phyloP scores from a whole-genome alignment of 2,888 invertebrate genomes.

The Pachycephus smyrnensis region DNA sequence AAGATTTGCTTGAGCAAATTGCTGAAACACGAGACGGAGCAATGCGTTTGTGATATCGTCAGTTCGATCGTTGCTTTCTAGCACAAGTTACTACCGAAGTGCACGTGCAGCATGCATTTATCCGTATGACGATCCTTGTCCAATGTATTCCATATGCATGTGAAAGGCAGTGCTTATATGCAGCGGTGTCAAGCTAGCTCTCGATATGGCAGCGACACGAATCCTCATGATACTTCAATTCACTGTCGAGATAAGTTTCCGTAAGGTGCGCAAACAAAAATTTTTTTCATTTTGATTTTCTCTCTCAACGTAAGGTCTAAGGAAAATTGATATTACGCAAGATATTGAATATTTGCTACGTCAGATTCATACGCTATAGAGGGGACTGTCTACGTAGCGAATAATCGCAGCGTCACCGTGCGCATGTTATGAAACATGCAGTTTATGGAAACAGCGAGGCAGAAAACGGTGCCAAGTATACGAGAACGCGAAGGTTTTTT shows the following conservation, averaged over 20 bases:
- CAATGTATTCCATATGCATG: not conserved
- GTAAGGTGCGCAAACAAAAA: not conserved
- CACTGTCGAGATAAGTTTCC: not conserved
- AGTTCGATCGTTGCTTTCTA: not conserved
- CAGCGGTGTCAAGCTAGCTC: not conserved
- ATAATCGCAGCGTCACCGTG: not conserved
- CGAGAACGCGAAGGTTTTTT: not conserved
- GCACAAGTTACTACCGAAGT: not conserved
- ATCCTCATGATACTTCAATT: not conserved
- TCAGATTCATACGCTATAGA: not conserved
- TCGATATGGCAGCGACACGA: not conserved
- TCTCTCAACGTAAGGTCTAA: not conserved
- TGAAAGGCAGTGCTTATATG: not conserved
- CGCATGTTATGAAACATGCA: not conserved
- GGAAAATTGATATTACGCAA: not conserved
- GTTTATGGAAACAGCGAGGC: not conserved
- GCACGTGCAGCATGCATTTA: not conserved
- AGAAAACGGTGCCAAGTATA: not conserved
- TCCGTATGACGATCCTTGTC: not conserved
- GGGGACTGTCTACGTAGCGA: not conserved
- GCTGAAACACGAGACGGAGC: not conserved
- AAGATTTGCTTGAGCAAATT: not conserved
- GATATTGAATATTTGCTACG: not conserved
- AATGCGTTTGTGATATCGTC: not conserved
- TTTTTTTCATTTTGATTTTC: not conserved